phyloP scores from a whole-genome alignment of 2,888 invertebrate genomes.

The Papilio elwesi region DNA sequence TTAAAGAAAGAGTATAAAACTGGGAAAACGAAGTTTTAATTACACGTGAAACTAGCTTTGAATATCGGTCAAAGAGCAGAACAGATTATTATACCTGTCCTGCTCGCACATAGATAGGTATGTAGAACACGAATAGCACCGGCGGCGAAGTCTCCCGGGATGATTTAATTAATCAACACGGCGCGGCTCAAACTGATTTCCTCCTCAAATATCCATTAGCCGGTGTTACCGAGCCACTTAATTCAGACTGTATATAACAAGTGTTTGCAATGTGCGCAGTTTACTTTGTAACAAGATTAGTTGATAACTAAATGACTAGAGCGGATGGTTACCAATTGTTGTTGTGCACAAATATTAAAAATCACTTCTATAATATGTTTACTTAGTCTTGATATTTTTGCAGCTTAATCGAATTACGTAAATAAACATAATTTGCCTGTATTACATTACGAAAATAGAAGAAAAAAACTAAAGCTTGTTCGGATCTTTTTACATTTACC shows the following conservation, averaged over 20 bases:
- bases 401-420: no score
- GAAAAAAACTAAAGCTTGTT: no score
- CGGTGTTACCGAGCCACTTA: conserved; percentile 73
- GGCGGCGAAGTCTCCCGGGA: conserved; percentile 61
- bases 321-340: not conserved
- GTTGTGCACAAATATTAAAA: not conserved
- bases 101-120: conserved; percentile 37
- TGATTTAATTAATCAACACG: conserved; percentile 80
- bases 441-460: no score
- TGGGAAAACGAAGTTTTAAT: not conserved
- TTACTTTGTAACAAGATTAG: conserved; percentile 36
- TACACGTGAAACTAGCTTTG: not conserved
- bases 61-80: conserved; percentile 25
- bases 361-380: no score
- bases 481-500: no score
- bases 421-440: no score
- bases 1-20: conserved; percentile 59
- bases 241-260: conserved; percentile 66
- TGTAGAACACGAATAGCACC: conserved; percentile 42
- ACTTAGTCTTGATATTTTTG: no score
- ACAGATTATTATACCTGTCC: conserved; percentile 6
- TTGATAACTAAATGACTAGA: conserved; percentile 12
- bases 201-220: conserved; percentile 78
- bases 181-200: conserved; percentile 72
- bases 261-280: conserved; percentile 48